A percentile compares a stretch with the other conserved stretches of the same genome.
Evolutionary conservation across 2,888 invertebrate species (phyloP).

Genomic region (Xestia ashworthii): DNA sequence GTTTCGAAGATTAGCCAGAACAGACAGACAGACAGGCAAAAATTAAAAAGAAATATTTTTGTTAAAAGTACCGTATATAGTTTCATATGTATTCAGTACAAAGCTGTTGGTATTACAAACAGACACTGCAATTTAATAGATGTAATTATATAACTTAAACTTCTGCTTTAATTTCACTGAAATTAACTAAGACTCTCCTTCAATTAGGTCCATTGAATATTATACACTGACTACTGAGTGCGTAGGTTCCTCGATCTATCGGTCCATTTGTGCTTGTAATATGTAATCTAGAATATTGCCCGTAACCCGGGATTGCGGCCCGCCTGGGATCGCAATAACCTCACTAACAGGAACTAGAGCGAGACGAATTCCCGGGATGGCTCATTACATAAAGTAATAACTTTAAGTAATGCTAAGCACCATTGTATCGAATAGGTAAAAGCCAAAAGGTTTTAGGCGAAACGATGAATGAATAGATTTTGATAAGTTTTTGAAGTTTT

Average conservation of each 20-base stretch:
- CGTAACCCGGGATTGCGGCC: conserved; percentile 25
- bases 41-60: too few species aligned
- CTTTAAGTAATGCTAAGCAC: conserved; percentile 47
- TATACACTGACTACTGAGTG: neutral
- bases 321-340: conserved; percentile 51
- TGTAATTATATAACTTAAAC: neutral
- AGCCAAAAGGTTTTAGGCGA: conserved; percentile 14
- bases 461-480: neutral
- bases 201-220: neutral
- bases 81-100: too few species aligned
- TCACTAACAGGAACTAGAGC: conserved; percentile 53
- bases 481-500: neutral
- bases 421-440: conserved; percentile 37
- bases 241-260: conserved; percentile 32
- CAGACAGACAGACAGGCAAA: too few species aligned
- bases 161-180: neutral
- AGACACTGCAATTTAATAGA: too few species aligned
- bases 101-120: too few species aligned
- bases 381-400: conserved; percentile 59
- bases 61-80: too few species aligned
- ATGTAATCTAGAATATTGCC: conserved; percentile 52
- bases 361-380: conserved; percentile 56
- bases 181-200: neutral
- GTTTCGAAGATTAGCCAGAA: too few species aligned
- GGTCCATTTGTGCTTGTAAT: conserved; percentile 59